phyloP scores from a whole-genome alignment of 1,140 invertebrate species.

The Bombus confusus region DNA sequence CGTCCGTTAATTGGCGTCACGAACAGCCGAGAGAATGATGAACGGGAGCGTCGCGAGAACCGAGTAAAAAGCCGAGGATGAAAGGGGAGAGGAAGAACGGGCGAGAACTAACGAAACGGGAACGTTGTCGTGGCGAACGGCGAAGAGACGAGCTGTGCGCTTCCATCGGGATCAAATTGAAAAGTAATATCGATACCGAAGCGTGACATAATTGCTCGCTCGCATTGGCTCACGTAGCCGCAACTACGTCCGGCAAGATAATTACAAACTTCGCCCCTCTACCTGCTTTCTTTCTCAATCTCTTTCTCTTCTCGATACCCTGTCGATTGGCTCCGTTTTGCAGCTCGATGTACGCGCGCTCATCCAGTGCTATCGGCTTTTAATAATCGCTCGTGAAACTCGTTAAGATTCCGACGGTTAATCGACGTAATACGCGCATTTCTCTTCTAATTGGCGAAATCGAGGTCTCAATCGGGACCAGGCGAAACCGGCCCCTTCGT shows the following conservation, averaged over 20 bases:
- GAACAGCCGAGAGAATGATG: conserved; percentile 11
- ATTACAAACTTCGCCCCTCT: conserved; percentile 56
- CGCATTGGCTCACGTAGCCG: conserved; percentile 34
- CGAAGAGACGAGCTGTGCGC: background rate
- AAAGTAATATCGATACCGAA: conserved; percentile 64
- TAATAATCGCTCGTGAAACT: conserved; percentile 70
- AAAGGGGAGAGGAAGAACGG: background rate
- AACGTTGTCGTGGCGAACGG: background rate
- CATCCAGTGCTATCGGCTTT: conserved; percentile 60
- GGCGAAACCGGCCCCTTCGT: conserved; percentile 5
- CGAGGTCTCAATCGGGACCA: conserved; percentile 61
- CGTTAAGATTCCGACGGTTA: conserved; percentile 65
- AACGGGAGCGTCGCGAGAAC: conserved; percentile 8
- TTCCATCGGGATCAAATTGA: conserved; percentile 60
- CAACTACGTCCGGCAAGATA: conserved; percentile 57
- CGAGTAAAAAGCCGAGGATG: conserved; percentile 7
- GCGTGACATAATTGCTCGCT: conserved; percentile 66
- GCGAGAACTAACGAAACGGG: background rate
- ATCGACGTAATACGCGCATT: conserved; percentile 59
- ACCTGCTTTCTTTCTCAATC: background rate
- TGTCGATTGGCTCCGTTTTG: background rate
- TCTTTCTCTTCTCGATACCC: background rate
- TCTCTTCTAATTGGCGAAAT: conserved; percentile 68
- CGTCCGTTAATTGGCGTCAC: conserved; percentile 55
- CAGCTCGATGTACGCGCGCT: conserved; percentile 10